These are phyloP conservation scores for Agrochola circellaris DNA, from an alignment of 2,888 invertebrate genomes.

Conservation along the genomic window DNA sequence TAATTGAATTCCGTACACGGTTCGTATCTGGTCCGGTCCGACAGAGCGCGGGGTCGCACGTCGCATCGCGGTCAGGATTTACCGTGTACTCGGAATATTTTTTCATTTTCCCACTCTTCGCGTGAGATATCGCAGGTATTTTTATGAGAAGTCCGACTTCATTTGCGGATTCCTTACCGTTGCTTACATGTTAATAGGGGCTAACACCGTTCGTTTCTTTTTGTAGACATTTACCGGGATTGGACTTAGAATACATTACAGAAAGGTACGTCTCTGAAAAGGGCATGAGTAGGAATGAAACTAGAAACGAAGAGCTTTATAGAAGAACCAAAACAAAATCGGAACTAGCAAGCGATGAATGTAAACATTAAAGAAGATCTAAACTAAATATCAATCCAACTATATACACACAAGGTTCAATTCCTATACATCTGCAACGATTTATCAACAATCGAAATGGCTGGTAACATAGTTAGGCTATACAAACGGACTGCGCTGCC, in stretches of 20 bases:
- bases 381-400: conserved; percentile 31
- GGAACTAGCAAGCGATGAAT: neutral
- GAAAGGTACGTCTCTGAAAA: neutral
- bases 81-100: conserved; percentile 85
- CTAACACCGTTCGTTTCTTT: neutral
- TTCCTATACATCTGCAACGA: conserved; percentile 44
- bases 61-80: conserved; percentile 85
- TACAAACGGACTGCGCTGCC: conserved; percentile 72
- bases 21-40: conserved; percentile 74
- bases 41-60: conserved; percentile 78
- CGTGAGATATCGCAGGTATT: conserved; percentile 82
- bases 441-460: conserved; percentile 62
- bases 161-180: conserved; percentile 75
- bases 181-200: conserved; percentile 49
- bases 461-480: conserved; percentile 64
- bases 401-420: conserved; percentile 10
- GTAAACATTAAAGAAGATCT: neutral
- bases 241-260: neutral
- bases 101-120: conserved; percentile 80
- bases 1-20: conserved; percentile 87
- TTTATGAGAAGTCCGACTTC: conserved; percentile 78
- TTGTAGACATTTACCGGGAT: neutral
- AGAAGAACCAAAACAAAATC: no score
- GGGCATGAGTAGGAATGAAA: no score
- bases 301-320: no score